Conservation (phyloP, 2,113 vertebrate species). For the Anoura caudifer region DNA sequence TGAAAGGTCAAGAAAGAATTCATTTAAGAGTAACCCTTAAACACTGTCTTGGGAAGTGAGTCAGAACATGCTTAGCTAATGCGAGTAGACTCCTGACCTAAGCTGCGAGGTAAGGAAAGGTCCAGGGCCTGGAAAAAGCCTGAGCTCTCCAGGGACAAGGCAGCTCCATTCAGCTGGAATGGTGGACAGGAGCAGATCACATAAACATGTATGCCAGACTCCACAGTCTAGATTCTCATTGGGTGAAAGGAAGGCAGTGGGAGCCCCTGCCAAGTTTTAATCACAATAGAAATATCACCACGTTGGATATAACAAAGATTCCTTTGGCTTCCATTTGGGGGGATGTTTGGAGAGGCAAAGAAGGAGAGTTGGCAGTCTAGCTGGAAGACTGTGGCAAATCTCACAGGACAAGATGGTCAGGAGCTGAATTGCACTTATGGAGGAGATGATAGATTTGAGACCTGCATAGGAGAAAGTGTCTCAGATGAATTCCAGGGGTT, state of each 20-base stretch:
- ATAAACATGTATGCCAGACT: background rate
- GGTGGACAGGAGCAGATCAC: background rate
- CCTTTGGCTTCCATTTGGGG: background rate
- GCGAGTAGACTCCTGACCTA: background rate
- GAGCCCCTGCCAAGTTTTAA: background rate
- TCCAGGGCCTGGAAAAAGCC: background rate
- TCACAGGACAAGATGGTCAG: background rate
- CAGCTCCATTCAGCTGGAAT: background rate
- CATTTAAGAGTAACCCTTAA: background rate
- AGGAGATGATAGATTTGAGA: background rate
- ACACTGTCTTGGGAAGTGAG: background rate
- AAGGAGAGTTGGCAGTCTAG: background rate
- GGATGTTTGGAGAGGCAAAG: background rate
- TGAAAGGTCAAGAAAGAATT: background rate
- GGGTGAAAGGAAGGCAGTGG: background rate
- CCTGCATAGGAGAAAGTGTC: background rate
- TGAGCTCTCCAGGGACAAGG: background rate
- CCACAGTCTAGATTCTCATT: background rate
- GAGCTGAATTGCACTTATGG: background rate
- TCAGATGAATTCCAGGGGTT: background rate
- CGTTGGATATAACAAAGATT: background rate
- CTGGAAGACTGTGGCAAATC: background rate
- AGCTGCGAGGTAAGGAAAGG: background rate
- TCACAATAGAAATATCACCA: background rate
- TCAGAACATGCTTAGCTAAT: background rate